Conservation (phyloP, 2,888 invertebrate genomes). For the Podabrus alpinus region DNA sequence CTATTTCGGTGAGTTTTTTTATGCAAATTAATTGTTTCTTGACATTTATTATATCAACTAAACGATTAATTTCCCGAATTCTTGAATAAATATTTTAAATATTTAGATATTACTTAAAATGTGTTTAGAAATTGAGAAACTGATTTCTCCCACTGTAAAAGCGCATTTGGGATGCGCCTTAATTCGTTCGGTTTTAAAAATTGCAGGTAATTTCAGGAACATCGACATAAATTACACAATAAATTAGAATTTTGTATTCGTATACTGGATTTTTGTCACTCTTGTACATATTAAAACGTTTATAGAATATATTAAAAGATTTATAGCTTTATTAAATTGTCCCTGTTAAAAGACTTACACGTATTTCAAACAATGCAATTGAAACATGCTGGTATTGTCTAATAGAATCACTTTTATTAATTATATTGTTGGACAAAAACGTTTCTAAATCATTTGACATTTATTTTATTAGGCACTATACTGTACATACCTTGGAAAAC, state of each 20-base stretch:
- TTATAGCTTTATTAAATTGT: not conserved
- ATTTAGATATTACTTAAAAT: no score
- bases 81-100: no score
- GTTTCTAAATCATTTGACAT: not conserved
- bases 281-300: not conserved
- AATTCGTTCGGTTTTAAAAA: no score
- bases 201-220: no score
- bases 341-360: not conserved
- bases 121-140: no score
- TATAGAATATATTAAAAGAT: not conserved
- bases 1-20: no score
- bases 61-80: no score
- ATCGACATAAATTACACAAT: no score
- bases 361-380: not conserved
- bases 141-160: no score
- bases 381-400: not conserved
- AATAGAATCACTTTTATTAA: not conserved
- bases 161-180: no score
- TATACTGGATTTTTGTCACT: not conserved
- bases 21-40: no score
- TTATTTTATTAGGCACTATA: not conserved
- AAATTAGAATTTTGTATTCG: not conserved
- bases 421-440: not conserved
- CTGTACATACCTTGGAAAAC: not conserved
- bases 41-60: no score